Base-by-base conservation (phyloP, 2,888 invertebrate species). In the Horisme vitalbata region DNA sequence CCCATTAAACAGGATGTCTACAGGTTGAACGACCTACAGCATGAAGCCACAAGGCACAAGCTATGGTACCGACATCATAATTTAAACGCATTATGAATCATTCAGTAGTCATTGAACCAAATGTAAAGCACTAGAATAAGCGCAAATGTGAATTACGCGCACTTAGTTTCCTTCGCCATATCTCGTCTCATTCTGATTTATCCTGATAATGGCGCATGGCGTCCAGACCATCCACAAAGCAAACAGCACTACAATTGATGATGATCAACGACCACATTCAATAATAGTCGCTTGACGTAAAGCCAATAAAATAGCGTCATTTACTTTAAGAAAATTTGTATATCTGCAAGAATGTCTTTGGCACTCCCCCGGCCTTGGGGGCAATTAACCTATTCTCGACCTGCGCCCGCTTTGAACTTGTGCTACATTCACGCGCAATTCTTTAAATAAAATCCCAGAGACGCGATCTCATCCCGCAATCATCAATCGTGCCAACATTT, bases 381-480 rank as follows among this genome's bases (percentile, higher is more conserved):
- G 79, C 83, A 82, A 83, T 86, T 83, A 83, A 83, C 83, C 83
- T 81, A 82, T 79, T 80, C 72, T 45, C 68, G 75, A 71, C 75
- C 74, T 68, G 71, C 65, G 67, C 60, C 62, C 66, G 65, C 71
- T 73, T 71, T 86, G 86, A 86, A 87, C 88, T 86, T 86, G 88
- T 77, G 74, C 85, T 80, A 85, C 75, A 82, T 84, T 75, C 71
- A 73, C 71, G 67, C 66, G 62, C 65, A 61, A 53, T 61, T 80
- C 82, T 83, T 77, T 82, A 84, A 86, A 87, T 87, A 87, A 76
- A 76, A 63, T 61, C 63, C 55, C 63, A 62, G 69, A 72, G 71
- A 65, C 64, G 65, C 68, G 64, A 65, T 71, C 61, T 69, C 70
- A 63, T 66, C 68, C 59, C 66, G 61, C 44, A 57, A 49, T 58